Conservation (phyloP, 2,797 vertebrate species). For the Clarias laeviceps region DNA sequence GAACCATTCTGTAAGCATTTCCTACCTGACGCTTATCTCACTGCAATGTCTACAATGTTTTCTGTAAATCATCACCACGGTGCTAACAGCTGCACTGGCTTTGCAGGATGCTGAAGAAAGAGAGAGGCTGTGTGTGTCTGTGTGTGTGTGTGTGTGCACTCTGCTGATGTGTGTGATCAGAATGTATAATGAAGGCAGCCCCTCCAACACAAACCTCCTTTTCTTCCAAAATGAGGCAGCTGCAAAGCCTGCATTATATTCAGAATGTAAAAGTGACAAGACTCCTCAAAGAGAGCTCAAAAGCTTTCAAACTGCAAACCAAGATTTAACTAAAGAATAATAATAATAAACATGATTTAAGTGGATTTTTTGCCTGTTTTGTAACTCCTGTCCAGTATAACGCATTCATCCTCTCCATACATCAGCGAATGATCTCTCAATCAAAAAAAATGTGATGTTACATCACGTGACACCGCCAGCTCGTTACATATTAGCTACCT, state of each 20-base stretch:
- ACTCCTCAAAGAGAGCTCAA: background rate
- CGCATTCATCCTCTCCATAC: background rate
- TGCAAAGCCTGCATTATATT: constrained; percentile 34
- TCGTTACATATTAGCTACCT: background rate
- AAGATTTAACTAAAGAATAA: background rate
- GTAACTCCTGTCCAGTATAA: background rate
- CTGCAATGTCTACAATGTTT: background rate
- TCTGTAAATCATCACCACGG: background rate
- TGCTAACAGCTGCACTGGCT: constrained; percentile 31
- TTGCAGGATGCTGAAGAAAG: constrained; percentile 54
- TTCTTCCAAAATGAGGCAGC: constrained; percentile 63
- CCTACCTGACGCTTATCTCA: background rate
- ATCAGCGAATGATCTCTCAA: background rate
- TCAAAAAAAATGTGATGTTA: background rate
- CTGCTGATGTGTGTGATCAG: constrained; percentile 65
- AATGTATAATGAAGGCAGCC: constrained; percentile 70
- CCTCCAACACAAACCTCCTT: constrained; percentile 67
- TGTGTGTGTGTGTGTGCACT: constrained; percentile 31
- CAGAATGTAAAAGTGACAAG: background rate
- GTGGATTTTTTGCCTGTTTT: background rate
- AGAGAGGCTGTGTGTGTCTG: constrained; percentile 47
- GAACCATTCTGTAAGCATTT: background rate
- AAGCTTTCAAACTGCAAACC: background rate
- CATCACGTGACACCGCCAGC: background rate
- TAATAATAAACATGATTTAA: background rate